Evolutionary conservation across 1,140 invertebrate genomes (phyloP), one percentile per base, ranked within the genome.

Genomic region (Agrypnia vestita): DNA sequence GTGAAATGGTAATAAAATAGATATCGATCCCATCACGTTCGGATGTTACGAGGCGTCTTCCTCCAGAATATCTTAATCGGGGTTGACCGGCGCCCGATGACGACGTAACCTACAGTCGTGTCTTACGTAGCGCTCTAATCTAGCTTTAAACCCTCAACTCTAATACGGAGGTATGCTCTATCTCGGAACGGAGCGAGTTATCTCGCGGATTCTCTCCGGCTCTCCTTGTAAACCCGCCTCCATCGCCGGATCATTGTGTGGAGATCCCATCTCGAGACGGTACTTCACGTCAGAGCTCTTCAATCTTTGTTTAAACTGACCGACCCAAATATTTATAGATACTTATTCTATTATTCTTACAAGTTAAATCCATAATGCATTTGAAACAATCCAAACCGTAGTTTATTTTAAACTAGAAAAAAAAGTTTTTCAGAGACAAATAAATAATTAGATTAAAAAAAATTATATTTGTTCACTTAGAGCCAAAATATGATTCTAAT

Each of bases 81-180:
- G 25, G 25, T 35, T 35, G 25, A 35, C 25, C 25, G 25, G 53
- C 15, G n/a, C 53, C 53, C 53, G 11, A 17, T 56, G 19, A 6
- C 53, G 7, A 56, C 53, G 53, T 17, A 56, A 17, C 53, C 53
- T 56, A 11, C 10, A 56, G 53, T 15, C 53, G 15, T 56, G 53
- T 19, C 53, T 56, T 69, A 69, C 64, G 64, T 69, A 69, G 46
- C 64, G n/a, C 21, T 47, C 44, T 69, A 69, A 69, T 69, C 64
- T 69, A 44, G n/a, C 46, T 69, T 69, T 69, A 69, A 69, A 69
- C 64, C 64, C 64, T 69, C 64, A 3, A 46, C 43, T 69, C 46
- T 69, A 44, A 69, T 69, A 35, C 64, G 15, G 15, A 35, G 64
- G 21, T 69, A 15, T 69, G 64, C 43, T 69, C 44, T 62, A 62